Evolutionary conservation across 2,113 vertebrate species (phyloP).

Genomic region (Campylorhamphus procurvoides): DNA sequence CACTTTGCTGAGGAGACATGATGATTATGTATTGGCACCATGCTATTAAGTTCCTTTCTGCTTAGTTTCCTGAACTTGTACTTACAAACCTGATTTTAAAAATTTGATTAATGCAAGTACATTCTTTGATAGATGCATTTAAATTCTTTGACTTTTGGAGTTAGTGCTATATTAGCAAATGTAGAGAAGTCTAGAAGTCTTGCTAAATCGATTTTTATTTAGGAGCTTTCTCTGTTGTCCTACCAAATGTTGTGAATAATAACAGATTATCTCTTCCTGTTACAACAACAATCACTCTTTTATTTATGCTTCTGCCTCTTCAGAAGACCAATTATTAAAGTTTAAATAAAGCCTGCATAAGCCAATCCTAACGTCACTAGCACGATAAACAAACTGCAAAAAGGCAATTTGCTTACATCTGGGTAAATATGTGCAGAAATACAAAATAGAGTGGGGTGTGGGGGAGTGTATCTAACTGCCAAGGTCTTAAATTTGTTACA

Average conservation of each 20-base stretch:
- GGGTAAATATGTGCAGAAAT: neutral
- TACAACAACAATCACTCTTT: neutral
- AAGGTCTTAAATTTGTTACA: neutral
- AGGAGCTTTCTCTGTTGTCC: neutral
- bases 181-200: neutral
- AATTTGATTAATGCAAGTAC: neutral
- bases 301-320: neutral
- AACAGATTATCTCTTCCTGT: neutral
- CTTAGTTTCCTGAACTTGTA: neutral
- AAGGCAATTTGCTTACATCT: neutral
- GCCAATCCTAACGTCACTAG: neutral
- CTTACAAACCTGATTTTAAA: neutral
- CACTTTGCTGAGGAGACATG: neutral
- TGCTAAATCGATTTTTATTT: neutral
- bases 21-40: neutral
- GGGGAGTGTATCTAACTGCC: neutral
- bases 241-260: neutral
- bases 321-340: conserved; percentile 20
- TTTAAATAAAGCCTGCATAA: neutral
- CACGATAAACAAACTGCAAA: neutral
- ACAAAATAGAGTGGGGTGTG: neutral
- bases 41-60: neutral
- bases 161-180: neutral
- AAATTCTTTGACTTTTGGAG: neutral
- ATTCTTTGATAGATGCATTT: neutral